Conservation (phyloP, 2,888 invertebrate genomes). For the Oligia fasciuncula region DNA sequence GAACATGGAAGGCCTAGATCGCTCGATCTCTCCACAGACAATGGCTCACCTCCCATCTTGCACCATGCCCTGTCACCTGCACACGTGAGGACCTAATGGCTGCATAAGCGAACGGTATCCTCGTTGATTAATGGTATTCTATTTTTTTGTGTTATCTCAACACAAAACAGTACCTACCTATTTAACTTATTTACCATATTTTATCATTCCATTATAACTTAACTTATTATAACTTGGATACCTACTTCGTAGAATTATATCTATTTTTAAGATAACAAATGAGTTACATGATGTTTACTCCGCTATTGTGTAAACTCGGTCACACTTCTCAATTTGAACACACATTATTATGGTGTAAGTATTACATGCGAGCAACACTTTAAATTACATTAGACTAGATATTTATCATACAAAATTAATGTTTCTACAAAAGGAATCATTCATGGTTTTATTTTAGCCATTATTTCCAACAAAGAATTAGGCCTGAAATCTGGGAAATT, state of each 20-base stretch:
- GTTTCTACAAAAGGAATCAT: neutral
- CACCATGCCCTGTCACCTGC: neutral
- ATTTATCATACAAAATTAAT: neutral
- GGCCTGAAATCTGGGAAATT: neutral
- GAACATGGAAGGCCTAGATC: neutral
- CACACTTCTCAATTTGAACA: constrained; percentile 36
- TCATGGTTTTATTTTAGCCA: neutral
- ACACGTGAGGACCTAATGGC: neutral
- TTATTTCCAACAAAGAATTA: neutral
- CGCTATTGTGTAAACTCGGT: constrained; percentile 39
- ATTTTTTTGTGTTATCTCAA: neutral
- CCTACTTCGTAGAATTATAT: constrained; percentile 2
- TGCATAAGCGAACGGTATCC: neutral
- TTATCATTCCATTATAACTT: constrained; percentile 5
- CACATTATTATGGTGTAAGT: constrained; percentile 5
- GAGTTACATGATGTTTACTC: constrained; percentile 36
- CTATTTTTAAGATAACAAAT: constrained; percentile 35
- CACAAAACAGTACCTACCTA: neutral
- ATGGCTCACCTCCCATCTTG: neutral
- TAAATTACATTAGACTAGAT: constrained; percentile 16
- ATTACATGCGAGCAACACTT: constrained; percentile 9
- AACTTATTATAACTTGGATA: neutral
- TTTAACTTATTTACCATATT: constrained; percentile 1
- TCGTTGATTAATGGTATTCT: neutral
- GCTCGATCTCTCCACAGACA: neutral